phyloP scores from a whole-genome alignment of 2,113 vertebrate genomes.

The Carollia perspicillata region DNA sequence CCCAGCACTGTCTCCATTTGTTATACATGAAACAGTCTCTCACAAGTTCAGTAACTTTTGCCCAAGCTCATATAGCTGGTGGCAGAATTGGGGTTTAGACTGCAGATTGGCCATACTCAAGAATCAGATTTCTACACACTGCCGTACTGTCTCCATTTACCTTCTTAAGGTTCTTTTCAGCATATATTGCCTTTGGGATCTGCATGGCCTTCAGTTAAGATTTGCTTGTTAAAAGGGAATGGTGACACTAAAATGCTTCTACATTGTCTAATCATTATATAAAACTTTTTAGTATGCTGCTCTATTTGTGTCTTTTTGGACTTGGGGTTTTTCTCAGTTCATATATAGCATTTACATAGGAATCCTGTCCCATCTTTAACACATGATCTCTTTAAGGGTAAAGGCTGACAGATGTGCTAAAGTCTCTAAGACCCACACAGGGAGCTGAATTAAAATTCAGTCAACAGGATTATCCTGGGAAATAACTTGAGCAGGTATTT shows the following conservation, averaged over 20 bases:
- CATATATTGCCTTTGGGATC: not conserved
- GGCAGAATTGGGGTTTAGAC: not conserved
- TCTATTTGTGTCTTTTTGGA: not conserved
- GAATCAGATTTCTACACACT: not conserved
- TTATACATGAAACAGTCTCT: not conserved
- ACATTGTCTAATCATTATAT: not conserved
- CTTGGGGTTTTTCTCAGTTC: constrained; percentile 19
- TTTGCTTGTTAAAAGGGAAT: constrained; percentile 37
- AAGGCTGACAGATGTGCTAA: not conserved
- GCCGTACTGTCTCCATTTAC: not conserved
- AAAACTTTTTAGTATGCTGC: not conserved
- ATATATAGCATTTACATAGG: not conserved
- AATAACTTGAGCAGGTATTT: constrained; percentile 2
- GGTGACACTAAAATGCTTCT: not conserved
- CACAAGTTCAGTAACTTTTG: not conserved
- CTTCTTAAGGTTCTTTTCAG: not conserved
- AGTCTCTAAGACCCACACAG: not conserved
- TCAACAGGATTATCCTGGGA: constrained; percentile 26
- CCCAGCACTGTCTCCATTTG: not conserved
- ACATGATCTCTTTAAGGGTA: not conserved
- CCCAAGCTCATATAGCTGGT: not conserved
- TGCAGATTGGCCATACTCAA: not conserved
- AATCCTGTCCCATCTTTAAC: not conserved
- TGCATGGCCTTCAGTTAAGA: not conserved
- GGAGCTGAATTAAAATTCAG: constrained; percentile 3